Conservation (phyloP, 2,888 invertebrate genomes). For the Leptinotarsa peninsularis region DNA sequence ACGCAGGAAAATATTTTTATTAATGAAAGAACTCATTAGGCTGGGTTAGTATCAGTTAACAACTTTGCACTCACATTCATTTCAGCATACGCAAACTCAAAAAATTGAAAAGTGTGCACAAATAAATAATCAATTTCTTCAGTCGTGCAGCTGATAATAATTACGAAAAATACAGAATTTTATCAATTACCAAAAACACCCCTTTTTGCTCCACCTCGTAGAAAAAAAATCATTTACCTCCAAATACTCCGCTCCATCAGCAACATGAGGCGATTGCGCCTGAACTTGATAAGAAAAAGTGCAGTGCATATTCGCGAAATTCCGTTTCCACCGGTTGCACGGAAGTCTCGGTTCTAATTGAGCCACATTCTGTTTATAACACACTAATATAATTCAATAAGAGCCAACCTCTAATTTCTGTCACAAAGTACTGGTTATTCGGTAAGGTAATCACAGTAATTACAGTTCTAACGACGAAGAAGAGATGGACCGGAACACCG, state of each 20-base stretch:
- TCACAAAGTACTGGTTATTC: conserved; percentile 59
- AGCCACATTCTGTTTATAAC: conserved; percentile 48
- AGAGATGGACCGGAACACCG: conserved; percentile 42
- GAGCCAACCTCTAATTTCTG: conserved; percentile 57
- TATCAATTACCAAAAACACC: no score
- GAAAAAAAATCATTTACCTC: conserved; percentile 58
- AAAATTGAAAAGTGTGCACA: no score
- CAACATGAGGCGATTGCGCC: conserved; percentile 61
- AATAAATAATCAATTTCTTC: no score
- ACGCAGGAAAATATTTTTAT: no score
- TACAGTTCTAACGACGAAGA: conserved; percentile 44
- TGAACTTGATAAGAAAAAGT: conserved; percentile 64
- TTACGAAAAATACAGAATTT: no score
- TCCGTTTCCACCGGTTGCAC: conserved; percentile 31
- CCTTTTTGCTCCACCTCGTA: background rate
- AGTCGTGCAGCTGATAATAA: no score
- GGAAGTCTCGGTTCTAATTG: conserved; percentile 23
- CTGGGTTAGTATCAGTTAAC: no score
- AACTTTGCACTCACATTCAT: no score
- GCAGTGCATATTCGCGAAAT: conserved; percentile 59
- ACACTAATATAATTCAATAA: conserved; percentile 57
- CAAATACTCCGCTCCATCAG: conserved; percentile 63
- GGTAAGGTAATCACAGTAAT: conserved; percentile 58
- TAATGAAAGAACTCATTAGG: no score
- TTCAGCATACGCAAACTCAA: no score